Base-by-base conservation (phyloP, 1,140 invertebrate genomes). In the Spodoptera litura region DNA sequence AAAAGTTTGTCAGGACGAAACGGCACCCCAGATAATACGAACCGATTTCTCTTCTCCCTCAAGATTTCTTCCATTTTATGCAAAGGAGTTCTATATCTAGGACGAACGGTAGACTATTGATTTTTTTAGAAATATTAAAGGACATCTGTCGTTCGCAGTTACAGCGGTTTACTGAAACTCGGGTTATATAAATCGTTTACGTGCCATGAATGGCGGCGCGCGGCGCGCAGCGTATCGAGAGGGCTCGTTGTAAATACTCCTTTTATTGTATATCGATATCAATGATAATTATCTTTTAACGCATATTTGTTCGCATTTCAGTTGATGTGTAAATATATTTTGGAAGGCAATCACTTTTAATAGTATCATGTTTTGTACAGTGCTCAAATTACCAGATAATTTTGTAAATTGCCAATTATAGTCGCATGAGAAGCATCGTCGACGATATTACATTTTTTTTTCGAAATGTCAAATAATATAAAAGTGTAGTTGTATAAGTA, bases 71-170 rank as follows among this genome's bases (percentile, higher is more conserved):
- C 58, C 10, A 59, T 59, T 59, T 31, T 31, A 59, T 59, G 10
- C 58, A 59, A 59, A 59, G 11, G 2, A 31, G 58, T 59, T 10
- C 9, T 31, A 59, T 59, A 59, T 59, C 58, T 59, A 59, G 58
- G 27, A 31, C 58, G 58, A 59, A 59, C 38, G 35, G n/a, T 9
- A 64, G 61, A 44, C 35, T 64, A 64, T 38, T 59, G 61, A 64
- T 64, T 64, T 38, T 64, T 64, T 64, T 44, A 64, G 61, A 38
- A 64, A 31, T 64, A 64, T 44, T 64, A 64, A 38, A 64, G n/a
- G 61, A 64, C 38, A 64, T 64, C 61, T 64, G 61, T 64, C 61
- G 61, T 64, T 38, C 5, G 31, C 61, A 64, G 61, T n/a, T 4
- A 64, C 38, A 38, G 38, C 61, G 61, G 61, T 44, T 64, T 38